phyloP scores from a whole-genome alignment of 92 coral and sea anemone genomes.

The Porites cylindrica region DNA sequence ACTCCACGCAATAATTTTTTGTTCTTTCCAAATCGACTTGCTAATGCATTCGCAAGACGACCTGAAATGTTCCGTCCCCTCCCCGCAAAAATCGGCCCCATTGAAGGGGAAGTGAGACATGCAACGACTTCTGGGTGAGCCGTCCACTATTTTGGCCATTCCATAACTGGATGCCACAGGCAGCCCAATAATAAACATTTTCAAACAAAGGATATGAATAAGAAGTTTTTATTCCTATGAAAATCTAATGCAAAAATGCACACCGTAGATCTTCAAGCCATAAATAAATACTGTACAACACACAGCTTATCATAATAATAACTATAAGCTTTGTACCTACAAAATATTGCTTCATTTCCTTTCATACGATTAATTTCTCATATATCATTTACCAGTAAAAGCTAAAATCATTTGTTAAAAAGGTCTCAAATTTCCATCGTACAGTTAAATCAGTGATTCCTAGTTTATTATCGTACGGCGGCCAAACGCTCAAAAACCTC shows the following conservation, averaged over 20 bases:
- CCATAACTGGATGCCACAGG: no score
- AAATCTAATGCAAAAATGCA: constrained; percentile 40
- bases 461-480: not conserved
- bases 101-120: no score
- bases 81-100: no score
- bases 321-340: not conserved
- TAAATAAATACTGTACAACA: constrained; percentile 52
- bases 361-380: not conserved
- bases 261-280: not conserved
- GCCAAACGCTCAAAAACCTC: not conserved
- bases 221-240: constrained; percentile 19
- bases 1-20: no score
- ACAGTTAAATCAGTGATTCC: not conserved
- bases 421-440: not conserved
- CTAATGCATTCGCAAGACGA: no score
- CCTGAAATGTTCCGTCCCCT: no score
- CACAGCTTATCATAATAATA: not conserved
- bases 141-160: no score
- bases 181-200: not conserved
- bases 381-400: not conserved
- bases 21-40: no score
- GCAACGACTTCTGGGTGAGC: not conserved
- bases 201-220: constrained; percentile 1
- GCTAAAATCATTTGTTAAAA: not conserved
- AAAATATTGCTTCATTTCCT: not conserved